Percentiles rank a stretch among this genome's conserved stretches.
These are phyloP conservation scores for Aphaenogaster rudis DNA, from an alignment of 1,140 invertebrate genomes.

Conservation along the genomic window DNA sequence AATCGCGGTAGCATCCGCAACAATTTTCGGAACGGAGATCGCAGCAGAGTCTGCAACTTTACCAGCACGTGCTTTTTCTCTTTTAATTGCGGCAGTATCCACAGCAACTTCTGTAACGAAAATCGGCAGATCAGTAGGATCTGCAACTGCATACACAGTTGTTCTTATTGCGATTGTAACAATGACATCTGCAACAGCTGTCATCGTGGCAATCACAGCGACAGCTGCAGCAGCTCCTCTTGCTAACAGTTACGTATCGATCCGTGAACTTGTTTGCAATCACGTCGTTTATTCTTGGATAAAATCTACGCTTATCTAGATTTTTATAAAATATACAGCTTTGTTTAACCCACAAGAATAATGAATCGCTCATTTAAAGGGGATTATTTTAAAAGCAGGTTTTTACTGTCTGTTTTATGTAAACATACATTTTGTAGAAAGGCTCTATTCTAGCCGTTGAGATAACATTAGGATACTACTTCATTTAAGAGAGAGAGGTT, in stretches of 20 bases:
- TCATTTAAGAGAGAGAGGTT: neutral
- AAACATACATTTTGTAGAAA: neutral
- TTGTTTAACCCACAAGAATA: neutral
- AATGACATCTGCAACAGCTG: neutral
- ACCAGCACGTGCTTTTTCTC: neutral
- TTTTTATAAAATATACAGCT: neutral
- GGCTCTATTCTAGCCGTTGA: neutral
- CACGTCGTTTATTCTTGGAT: neutral
- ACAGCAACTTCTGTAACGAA: neutral
- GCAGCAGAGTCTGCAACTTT: neutral
- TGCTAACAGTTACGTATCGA: neutral
- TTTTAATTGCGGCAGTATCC: neutral
- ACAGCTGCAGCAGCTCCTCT: neutral
- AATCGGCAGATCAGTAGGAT: neutral
- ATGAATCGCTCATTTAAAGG: neutral
- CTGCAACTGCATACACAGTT: neutral
- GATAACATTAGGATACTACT: neutral
- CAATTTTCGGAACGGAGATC: neutral
- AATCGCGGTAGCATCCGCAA: neutral
- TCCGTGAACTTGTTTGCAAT: constrained; percentile 18
- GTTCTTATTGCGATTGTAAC: neutral
- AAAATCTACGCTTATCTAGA: neutral
- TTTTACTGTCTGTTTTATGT: neutral
- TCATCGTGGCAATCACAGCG: neutral
- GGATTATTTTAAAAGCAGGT: neutral